Evolutionary conservation across 2,888 invertebrate genomes (phyloP), one percentile per base, ranked within the genome.

Genomic region (Sabatieria punctata): DNA sequence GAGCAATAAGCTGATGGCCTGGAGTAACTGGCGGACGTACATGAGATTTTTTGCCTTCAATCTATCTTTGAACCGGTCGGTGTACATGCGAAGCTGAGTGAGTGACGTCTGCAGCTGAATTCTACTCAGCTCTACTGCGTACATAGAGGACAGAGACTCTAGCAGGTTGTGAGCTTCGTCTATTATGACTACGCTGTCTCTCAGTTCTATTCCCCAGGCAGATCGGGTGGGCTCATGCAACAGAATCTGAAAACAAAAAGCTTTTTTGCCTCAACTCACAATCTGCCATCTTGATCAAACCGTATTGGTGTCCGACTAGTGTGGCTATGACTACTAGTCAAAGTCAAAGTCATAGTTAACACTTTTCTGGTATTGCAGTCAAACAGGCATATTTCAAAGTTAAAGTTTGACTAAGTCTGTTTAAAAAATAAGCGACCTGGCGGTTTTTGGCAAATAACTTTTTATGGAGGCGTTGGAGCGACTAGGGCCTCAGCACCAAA

Each of bases 111-210:
- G 59, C 45, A 69, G 60, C 56, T 85, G 82, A 54, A 72, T 71
- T 0, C 75, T 74, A 1, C 72, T 75, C 15, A 91, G 70, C 36
- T 80, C 78, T 1, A 78, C 75, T 50, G 83, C 82, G 63, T 93
- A 78, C 57, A 91, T 82, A 59, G 79, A 79, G 51, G 81, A 79
- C 54, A 95, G 77, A 0, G 89, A 83, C 51, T 91, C 85, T 11
- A 91, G 70, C 1, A 97, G 74, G 66, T 95, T 97, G 60, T 97
- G 97, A 0, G 95, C 95, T 68, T 97, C 97, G 63, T 97, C 97
- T 19, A 75, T 67, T 49, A 97, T 81, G 0, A 97, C 73, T 24
- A 91, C 70, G 61, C 82, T 82, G 55, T 78, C 75, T 22, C 78
- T 76, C 22, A 83, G 64, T 46, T 74, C 71, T 47, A 84, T 75